phyloP scores from a whole-genome alignment of 2,797 vertebrate species.

The Gallirallus australis region DNA sequence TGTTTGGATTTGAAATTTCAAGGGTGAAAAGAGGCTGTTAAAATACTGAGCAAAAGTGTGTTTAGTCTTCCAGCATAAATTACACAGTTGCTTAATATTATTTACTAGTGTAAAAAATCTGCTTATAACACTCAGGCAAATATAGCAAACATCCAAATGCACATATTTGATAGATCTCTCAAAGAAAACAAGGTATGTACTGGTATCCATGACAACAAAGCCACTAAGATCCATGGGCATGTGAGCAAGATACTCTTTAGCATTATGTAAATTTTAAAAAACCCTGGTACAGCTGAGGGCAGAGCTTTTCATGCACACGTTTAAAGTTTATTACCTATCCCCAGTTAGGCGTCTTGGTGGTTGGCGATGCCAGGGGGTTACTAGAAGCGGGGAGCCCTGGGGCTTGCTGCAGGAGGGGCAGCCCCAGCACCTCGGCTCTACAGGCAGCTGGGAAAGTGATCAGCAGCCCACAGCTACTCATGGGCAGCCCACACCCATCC shows the following conservation, averaged over 20 bases:
- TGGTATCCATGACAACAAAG: slow-evolving; percentile 80
- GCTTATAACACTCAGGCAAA: slow-evolving; percentile 34
- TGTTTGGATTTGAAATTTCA: slow-evolving; percentile 8
- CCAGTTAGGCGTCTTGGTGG: background rate
- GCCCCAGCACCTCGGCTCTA: background rate
- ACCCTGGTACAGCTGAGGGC: background rate
- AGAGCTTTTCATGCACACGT: background rate
- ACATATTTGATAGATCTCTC: slow-evolving; percentile 45
- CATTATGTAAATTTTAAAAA: slow-evolving; percentile 42
- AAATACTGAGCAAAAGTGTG: slow-evolving; percentile 49
- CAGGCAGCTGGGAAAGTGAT: accelerated
- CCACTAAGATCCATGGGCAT: background rate
- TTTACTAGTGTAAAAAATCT: slow-evolving; percentile 67
- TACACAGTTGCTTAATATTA: slow-evolving; percentile 70
- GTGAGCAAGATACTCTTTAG: slow-evolving; percentile 61
- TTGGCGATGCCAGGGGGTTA: background rate
- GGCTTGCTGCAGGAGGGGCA: accelerated
- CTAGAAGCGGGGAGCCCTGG: background rate
- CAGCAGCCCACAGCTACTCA: accelerated
- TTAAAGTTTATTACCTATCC: background rate
- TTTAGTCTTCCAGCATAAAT: slow-evolving; percentile 60
- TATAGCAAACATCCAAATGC: slow-evolving; percentile 52
- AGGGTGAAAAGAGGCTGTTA: slow-evolving; percentile 37
- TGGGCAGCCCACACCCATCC: too few relatives aligned
- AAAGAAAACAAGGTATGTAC: slow-evolving; percentile 71